Conservation (phyloP, 2,797 vertebrate genomes). For the Tympanoctomys barrerae region DNA sequence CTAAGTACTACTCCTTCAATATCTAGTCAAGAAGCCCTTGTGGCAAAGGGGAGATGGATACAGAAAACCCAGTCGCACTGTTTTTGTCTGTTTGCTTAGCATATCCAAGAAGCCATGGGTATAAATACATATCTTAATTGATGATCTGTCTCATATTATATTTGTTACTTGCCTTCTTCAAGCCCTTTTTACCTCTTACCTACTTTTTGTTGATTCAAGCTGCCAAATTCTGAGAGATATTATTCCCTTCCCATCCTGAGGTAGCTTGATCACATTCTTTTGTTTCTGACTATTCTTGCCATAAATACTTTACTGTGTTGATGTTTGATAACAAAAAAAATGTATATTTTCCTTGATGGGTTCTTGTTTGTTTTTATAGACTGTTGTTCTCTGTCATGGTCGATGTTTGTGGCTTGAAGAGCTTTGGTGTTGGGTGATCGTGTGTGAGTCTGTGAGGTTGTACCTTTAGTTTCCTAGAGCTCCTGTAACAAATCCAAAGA, state of each 20-base stretch:
- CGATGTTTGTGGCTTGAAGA: slow-evolving; percentile 19
- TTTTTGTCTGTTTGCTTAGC: background rate
- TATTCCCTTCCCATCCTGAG: background rate
- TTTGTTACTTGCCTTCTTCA: background rate
- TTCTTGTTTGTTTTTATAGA: slow-evolving; percentile 49
- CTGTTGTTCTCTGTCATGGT: background rate
- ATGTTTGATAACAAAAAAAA: slow-evolving; percentile 3
- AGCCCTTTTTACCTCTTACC: background rate
- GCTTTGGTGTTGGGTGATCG: background rate
- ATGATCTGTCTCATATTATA: background rate
- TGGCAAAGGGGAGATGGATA: background rate
- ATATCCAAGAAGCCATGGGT: background rate
- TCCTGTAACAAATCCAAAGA: background rate
- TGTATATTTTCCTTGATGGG: background rate
- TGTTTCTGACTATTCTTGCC: slow-evolving; percentile 5
- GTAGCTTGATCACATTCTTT: slow-evolving; percentile 2
- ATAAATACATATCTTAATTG: background rate
- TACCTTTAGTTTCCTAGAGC: background rate
- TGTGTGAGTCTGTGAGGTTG: background rate
- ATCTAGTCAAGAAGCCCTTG: background rate
- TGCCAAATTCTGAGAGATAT: background rate
- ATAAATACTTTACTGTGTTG: background rate
- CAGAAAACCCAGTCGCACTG: background rate
- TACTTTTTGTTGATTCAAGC: slow-evolving; percentile 6
- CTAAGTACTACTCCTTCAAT: background rate